These are phyloP conservation scores for Sipha flava DNA, from an alignment of 1,140 invertebrate genomes.

Conservation along the genomic window DNA sequence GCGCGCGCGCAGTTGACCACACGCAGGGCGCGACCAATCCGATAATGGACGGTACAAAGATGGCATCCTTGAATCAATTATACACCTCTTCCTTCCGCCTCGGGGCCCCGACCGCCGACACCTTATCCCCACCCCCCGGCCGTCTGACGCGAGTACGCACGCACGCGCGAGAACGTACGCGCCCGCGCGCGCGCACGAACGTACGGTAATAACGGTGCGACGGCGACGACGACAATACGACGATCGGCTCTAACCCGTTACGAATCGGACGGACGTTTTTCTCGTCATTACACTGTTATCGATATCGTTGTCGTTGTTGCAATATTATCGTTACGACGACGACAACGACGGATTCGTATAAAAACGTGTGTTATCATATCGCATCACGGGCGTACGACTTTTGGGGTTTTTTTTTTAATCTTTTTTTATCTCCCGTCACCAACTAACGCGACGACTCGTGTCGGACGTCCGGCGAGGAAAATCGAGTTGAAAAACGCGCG, in stretches of 20 bases:
- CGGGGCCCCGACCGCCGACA: no score
- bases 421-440: no score
- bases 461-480: no score
- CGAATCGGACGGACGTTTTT: slow-evolving; percentile 18
- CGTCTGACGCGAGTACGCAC: not conserved
- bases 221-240: not conserved
- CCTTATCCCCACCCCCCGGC: not conserved
- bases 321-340: no score
- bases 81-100: slow-evolving; percentile 31
- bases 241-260: not conserved
- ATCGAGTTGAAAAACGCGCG: no score
- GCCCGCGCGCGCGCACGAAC: not conserved
- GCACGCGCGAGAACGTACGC: not conserved
- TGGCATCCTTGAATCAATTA: slow-evolving; percentile 32
- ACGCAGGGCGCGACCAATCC: slow-evolving; percentile 31
- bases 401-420: no score
- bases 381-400: no score
- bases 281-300: not conserved
- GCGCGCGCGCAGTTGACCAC: slow-evolving; percentile 5
- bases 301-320: no score
- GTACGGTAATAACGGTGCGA: no score
- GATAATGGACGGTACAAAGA: slow-evolving; percentile 32
- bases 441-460: no score
- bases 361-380: no score
- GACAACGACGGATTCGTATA: no score